These are phyloP conservation scores for Mesoligia furuncula DNA, from an alignment of 2,888 invertebrate species.

Conservation along the genomic window DNA sequence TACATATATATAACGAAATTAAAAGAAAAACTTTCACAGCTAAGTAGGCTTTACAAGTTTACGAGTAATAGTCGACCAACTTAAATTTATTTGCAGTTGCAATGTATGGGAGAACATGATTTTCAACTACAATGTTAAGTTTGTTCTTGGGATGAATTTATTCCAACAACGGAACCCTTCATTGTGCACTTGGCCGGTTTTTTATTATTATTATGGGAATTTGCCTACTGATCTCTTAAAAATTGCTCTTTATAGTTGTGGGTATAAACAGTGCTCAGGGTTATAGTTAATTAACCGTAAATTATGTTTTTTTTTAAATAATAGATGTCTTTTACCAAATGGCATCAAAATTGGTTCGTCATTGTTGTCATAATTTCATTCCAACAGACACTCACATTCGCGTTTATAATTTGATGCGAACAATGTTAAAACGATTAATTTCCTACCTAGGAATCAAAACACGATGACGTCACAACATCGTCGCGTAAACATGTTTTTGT, in stretches of 20 bases:
- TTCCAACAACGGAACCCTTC: no score
- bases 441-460: conserved; percentile 50
- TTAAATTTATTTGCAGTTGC: no score
- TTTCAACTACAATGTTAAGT: no score
- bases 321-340: no score
- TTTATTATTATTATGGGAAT: no score
- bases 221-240: background rate
- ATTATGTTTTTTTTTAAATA: background rate
- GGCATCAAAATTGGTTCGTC: background rate
- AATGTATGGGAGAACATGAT: no score
- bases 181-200: no score
- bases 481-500: conserved; percentile 68
- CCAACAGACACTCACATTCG: background rate
- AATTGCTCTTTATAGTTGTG: background rate
- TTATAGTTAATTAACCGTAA: background rate
- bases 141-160: no score
- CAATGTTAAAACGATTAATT: conserved; percentile 33
- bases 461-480: conserved; percentile 57
- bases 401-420: conserved; percentile 18
- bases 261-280: background rate
- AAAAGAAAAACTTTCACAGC: no score
- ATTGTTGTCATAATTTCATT: background rate
- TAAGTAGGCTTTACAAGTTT: no score
- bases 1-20: no score
- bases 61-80: no score